Conservation (phyloP, 2,113 vertebrate species). For the Colistium nudipinnis region DNA sequence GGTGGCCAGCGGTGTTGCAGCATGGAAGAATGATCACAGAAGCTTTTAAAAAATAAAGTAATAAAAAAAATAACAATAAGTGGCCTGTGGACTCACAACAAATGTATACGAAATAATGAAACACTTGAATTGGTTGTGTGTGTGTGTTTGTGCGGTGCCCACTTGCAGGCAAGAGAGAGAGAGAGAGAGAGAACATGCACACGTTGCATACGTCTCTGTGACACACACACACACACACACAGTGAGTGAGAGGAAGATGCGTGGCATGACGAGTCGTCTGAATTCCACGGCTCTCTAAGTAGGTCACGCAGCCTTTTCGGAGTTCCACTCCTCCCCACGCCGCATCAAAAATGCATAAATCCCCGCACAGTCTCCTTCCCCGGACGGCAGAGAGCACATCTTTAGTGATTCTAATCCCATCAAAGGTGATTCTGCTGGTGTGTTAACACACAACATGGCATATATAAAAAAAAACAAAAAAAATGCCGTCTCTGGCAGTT, state of each 20-base stretch:
- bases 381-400: conserved; percentile 64
- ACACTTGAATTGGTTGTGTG: conserved; percentile 1
- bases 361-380: conserved; percentile 73
- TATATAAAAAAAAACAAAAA: no score
- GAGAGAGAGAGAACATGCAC: neutral
- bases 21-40: conserved; percentile 47
- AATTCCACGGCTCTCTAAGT: conserved; percentile 78
- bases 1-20: conserved; percentile 29
- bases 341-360: conserved; percentile 83
- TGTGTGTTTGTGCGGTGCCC: conserved; percentile 2
- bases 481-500: conserved; percentile 52
- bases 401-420: conserved; percentile 76
- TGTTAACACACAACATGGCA: conserved; percentile 71
- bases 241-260: conserved; percentile 48
- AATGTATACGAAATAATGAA: conserved; percentile 36
- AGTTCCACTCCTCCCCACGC: conserved; percentile 75
- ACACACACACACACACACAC: conserved; percentile 55
- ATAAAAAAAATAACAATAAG: conserved; percentile 45
- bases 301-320: conserved; percentile 80
- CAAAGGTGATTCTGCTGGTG: conserved; percentile 71
- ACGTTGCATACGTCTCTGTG: conserved; percentile 42
- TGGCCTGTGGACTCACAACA: conserved; percentile 17
- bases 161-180: conserved; percentile 21
- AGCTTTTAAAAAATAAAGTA: conserved; percentile 59
- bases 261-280: conserved; percentile 67